phyloP scores from a whole-genome alignment of 2,888 invertebrate species.

The Unio pictorum region DNA sequence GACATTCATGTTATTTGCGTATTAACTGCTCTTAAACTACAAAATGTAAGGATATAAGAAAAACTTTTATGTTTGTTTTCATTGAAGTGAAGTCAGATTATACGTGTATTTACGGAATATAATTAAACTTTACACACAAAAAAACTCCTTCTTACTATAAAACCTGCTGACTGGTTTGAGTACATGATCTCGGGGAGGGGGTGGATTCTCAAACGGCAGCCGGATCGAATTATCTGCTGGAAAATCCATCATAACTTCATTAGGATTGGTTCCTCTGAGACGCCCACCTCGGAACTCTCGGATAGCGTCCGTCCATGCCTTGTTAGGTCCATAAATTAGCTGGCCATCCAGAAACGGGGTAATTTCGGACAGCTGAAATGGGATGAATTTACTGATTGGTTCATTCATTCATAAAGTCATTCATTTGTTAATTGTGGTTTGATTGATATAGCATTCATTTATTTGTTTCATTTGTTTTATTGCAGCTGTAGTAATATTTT shows the following conservation, averaged over 20 bases:
- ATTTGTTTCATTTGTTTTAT: too few relatives aligned
- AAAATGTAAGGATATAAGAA: too few relatives aligned
- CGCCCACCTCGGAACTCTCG: constrained; percentile 74
- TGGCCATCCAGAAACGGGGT: constrained; percentile 78
- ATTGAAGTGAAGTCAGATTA: too few relatives aligned
- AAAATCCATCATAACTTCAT: constrained; percentile 68
- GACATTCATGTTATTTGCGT: too few relatives aligned
- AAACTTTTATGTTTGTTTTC: too few relatives aligned
- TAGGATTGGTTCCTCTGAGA: constrained; percentile 60
- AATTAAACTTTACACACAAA: background rate
- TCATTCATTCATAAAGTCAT: too few relatives aligned
- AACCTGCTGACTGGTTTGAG: constrained; percentile 74
- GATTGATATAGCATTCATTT: too few relatives aligned
- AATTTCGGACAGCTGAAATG: constrained; percentile 76
- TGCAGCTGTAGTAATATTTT: too few relatives aligned
- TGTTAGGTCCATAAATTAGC: constrained; percentile 77
- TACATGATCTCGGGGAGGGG: constrained; percentile 74
- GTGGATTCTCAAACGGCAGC: constrained; percentile 77
- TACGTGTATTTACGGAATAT: background rate
- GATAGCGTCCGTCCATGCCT: constrained; percentile 76
- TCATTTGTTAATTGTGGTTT: too few relatives aligned
- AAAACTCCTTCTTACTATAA: constrained; percentile 73
- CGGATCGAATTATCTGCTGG: constrained; percentile 75
- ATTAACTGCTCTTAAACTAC: too few relatives aligned
- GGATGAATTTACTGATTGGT: constrained; percentile 8